Evolutionary conservation across 2,797 vertebrate genomes (phyloP), one percentile per base, ranked within the genome.

Genomic region (Pipistrellus pipistrellus): DNA sequence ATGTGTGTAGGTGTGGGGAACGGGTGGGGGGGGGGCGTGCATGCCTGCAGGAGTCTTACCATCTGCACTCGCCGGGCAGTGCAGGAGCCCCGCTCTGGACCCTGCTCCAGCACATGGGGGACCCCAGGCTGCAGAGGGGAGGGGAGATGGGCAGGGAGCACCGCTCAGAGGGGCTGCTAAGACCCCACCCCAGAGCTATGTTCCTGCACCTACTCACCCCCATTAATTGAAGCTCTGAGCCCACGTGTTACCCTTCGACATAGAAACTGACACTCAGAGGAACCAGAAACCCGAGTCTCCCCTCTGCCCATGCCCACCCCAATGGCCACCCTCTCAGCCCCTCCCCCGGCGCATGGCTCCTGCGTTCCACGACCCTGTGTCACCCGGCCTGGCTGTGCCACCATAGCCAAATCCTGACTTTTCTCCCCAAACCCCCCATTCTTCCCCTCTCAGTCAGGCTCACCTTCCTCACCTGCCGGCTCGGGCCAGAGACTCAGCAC

Each of bases 101-200:
- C 98, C 10, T 97, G 96, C 62, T 99, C 98, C 98, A 98, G 90
- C 96, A 98, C 96, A 0, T 97, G 98, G 30, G 97, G 91, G 2
- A 86, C 97, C 48, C 98, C 98, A 0, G 98, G 98, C 99, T 99
- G 97, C 55, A 97, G 95, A 92, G 0, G 0, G 95, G 6, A 95
- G 78, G 73, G 0, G n/a, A 80, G 85, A 6, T 23, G 64, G 35
- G 64, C 2, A 4, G 44, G 35, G 46, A 25, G 2, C 20, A 35
- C 48, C 27, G 15, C 13, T 35, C 32, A 2, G 59, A n/a, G 0
- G 11, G 48, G 32, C 68, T 17, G 41, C 23, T 9, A 27, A 69
- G 78, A 57, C 66, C 57, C 27, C 9, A 1, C 4, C 30, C 12
- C 6, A 2, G 38, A 25, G 27, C 78, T n/a, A 3, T 23, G 44